These are phyloP conservation scores for Sander vitreus DNA, from an alignment of 2,113 vertebrate species.

Conservation along the genomic window DNA sequence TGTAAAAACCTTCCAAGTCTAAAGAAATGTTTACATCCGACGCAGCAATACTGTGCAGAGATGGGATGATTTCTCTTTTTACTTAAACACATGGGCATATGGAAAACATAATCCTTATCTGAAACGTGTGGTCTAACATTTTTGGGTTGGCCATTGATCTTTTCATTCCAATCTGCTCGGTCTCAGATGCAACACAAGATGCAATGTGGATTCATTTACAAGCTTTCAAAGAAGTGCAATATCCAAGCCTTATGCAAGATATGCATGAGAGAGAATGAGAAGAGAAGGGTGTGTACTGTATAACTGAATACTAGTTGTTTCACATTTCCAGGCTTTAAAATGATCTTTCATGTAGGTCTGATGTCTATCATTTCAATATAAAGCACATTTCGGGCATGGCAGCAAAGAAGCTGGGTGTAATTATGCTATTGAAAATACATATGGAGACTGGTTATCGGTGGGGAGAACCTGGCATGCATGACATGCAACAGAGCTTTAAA, in stretches of 20 bases:
- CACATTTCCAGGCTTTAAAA: constrained; percentile 14
- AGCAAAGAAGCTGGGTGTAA: constrained; percentile 8
- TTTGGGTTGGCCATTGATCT: constrained; percentile 2
- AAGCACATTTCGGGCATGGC: constrained; percentile 9
- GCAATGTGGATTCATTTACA: constrained; percentile 7
- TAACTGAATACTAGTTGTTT: constrained; percentile 30
- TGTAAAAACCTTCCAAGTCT: neutral
- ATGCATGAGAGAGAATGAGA: neutral
- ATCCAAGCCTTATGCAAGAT: constrained; percentile 22
- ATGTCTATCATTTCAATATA: neutral
- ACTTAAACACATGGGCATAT: neutral
- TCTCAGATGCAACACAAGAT: constrained; percentile 1
- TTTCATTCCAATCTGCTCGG: neutral
- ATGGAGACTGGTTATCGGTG: neutral
- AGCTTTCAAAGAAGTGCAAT: neutral
- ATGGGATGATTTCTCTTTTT: neutral
- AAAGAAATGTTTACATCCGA: neutral
- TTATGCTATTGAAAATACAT: neutral
- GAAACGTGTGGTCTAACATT: constrained; percentile 6
- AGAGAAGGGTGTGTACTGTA: neutral
- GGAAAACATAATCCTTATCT: constrained; percentile 10
- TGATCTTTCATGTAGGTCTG: constrained; percentile 17
- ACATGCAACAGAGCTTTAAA: constrained; percentile 22
- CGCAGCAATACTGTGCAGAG: neutral
- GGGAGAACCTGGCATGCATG: neutral